Conservation (phyloP, 1,140 invertebrate genomes). For the Drosophila tropicalis region DNA sequence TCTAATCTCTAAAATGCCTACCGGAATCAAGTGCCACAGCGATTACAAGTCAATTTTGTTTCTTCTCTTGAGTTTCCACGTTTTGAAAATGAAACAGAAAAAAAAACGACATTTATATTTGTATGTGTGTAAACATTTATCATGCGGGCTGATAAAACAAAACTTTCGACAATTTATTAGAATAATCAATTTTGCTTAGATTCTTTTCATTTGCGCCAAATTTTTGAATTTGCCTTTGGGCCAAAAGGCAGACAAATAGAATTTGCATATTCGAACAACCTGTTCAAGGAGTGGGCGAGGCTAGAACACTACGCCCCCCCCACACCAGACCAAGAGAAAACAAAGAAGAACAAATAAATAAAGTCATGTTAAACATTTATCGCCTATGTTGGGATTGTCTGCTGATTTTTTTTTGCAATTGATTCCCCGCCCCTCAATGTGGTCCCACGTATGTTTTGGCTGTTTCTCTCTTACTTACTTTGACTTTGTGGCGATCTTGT, state of each 20-base stretch:
- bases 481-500: constrained; percentile 24
- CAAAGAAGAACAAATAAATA: constrained; percentile 12
- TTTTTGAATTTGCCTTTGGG: constrained; percentile 25
- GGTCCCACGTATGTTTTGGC: constrained; percentile 14
- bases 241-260: constrained; percentile 29
- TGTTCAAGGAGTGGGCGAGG: constrained; percentile 33
- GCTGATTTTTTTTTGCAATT: constrained; percentile 41
- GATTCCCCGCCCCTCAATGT: background rate
- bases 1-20: constrained; percentile 24
- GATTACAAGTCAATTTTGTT: constrained; percentile 40
- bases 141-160: constrained; percentile 50
- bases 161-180: constrained; percentile 66
- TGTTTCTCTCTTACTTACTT: constrained; percentile 14
- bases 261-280: constrained; percentile 42
- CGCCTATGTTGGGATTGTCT: constrained; percentile 15
- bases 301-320: constrained; percentile 42
- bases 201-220: constrained; percentile 37
- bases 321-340: background rate
- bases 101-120: too few relatives aligned
- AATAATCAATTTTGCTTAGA: constrained; percentile 17
- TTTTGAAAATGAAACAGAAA: background rate
- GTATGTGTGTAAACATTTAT: constrained; percentile 45
- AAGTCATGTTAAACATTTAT: constrained; percentile 45
- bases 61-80: constrained; percentile 18
- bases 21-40: background rate